Evolutionary conservation across 2,888 invertebrate genomes (phyloP), one percentile per base, ranked within the genome.

Genomic region (Nematopogon swammerdamellus): DNA sequence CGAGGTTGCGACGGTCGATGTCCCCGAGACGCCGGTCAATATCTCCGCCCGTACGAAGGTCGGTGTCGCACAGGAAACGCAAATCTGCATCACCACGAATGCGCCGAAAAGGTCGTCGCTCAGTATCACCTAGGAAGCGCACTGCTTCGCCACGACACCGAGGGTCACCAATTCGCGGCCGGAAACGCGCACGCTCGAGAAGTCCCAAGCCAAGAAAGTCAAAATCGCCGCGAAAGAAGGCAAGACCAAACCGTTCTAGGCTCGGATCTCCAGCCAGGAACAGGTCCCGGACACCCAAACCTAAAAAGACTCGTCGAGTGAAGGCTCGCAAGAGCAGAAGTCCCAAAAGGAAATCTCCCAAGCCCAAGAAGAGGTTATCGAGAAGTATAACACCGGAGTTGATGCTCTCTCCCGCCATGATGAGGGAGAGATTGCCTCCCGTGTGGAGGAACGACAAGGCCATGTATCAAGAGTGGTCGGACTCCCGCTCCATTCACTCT

Each of bases 371-470:
- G 59, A 53, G 66, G 62, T 14, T 51, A 30, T 53, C 53, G 6
- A 44, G 52, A n/a, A 68, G 70, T 54, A 69, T 65, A 50, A 68
- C 70, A 53, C 58, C 62, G 10, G 68, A 67, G 48, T 61, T 70
- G 46, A 66, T 69, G 53, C 51, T 57, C 8, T 55, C 59, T 16
- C 63, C 60, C 46, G 59, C 55, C 52, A 56, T 59, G 20, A 59
- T 62, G 43, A 54, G 63, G 55, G 61, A 60, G 47, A 75, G 77
- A 72, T 16, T 54, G 20, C 49, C 56, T 4, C 55, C 58, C 4
- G 56, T 51, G 20, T 53, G 57, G 43, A 53, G 64, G 55, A 74
- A 74, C 74, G 53, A 49, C 5, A 53, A 54, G 36, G 62, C 66
- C 19, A 55, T 61, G 36, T 61, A 63, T 46, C 52, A 51, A 18